Evolutionary conservation across 2,797 vertebrate species (phyloP), one percentile per base, ranked within the genome.

Genomic region (Trachops cirrhosus): DNA sequence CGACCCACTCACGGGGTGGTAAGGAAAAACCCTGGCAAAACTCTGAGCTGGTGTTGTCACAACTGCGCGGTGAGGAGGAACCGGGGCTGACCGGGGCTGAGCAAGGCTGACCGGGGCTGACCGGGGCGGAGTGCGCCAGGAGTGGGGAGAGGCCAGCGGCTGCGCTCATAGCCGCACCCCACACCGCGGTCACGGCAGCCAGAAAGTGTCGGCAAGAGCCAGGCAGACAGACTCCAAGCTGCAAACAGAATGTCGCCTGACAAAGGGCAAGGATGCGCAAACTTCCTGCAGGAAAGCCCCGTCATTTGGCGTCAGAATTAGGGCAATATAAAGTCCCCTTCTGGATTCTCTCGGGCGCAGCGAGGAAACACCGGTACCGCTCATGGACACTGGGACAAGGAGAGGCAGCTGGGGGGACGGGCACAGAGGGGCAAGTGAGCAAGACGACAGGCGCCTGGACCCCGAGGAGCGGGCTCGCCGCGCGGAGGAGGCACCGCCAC

Each of bases 181-280:
- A 85, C 79, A 84, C 95, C 78, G 88, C 68, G 94, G 98, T 97
- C 97, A 94, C 44, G 96, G 98, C 97, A 96, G 97, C 96, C 97
- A 96, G 96, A 97, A 98, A 97, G 97, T 94, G 97, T 96, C 97
- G 97, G 95, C 78, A 86, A 97, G 97, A 98, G 98, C 97, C 78
- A 39, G 96, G 93, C 97, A 96, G 95, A 97, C 94, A 96, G 95
- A 96, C 95, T n/a, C 95, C 95, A 96, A 96, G 88, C 67, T 85
- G 92, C 96, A 97, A 98, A 98, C 97, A 93, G 97, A 98, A 98
- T 91, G 92, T 95, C 97, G 96, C 97, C 97, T 95, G 92, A 93
- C 96, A 87, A 97, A 96, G 92, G 93, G 91, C 5, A 93, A 95
- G 96, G 32, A 73, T 82, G 94, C 96, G 96, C 29, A 80, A 96